Evolutionary conservation across 2,888 invertebrate genomes (phyloP), one percentile per base, ranked within the genome.

Genomic region (Neocrepidodera transversa): DNA sequence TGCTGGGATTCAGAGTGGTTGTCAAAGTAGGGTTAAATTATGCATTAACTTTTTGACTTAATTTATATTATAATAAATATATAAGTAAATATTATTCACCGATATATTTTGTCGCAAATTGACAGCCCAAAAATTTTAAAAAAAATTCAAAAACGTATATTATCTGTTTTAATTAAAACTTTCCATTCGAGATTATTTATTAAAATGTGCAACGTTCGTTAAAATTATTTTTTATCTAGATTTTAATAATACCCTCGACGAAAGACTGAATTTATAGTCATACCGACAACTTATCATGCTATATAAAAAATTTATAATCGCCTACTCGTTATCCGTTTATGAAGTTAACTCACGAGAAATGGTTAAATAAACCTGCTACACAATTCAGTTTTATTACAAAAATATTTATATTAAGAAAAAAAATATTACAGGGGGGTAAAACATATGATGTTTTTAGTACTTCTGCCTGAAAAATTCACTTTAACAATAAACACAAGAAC

Each of bases 151-250:
- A 35, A 23, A 10, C 20, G 6, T 43, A 43, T 43, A 53, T 53
- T 53, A 53, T 53, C 53, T 53, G n/a, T n/a, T 43, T 32, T 16
- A 35, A 53, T 43, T 43, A 35, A 43, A 53, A 43, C 17, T 40
- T 30, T 35, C 16, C 51, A 14, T 32, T 14, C 16, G 13, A 36
- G 35, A 16, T 40, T 52, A 28, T 52, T 53, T 43, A 53, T 53
- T 53, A 53, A 53, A 53, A 53, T 53, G 35, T 43, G 53, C 50
- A 35, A 49, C 30, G 58, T 58, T 53, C 58, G 48, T 58, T 58
- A 58, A 53, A 53, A 47, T 11, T 35, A 59, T 32, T 47, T 52
- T 57, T 61, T 61, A 61, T 61, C 60, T 57, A 61, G 60, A 61
- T 61, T 61, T 53, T 53, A 56, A 57, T 60, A 60, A 60, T 55